phyloP scores from a whole-genome alignment of 2,888 invertebrate genomes.

The Cephus runcator region DNA sequence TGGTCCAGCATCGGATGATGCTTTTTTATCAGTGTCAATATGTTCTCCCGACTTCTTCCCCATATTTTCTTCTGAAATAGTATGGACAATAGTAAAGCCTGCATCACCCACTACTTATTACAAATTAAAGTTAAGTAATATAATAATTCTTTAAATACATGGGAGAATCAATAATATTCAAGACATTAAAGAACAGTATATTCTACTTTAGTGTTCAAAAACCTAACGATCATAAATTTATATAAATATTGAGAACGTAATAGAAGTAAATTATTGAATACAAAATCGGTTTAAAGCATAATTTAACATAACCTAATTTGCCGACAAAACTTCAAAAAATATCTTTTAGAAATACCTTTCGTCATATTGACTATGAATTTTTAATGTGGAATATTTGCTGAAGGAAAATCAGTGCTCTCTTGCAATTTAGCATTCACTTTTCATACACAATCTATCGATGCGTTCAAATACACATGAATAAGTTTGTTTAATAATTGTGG shows the following conservation, averaged over 20 bases:
- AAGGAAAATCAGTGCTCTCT: neutral
- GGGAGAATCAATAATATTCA: neutral
- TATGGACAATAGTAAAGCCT: neutral
- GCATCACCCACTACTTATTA: neutral
- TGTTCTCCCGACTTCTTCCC: constrained; percentile 55
- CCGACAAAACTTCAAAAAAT: constrained; percentile 6
- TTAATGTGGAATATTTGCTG: neutral
- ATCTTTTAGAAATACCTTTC: constrained; percentile 15
- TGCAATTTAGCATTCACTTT: neutral
- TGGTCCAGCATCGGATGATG: constrained; percentile 61
- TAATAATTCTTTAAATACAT: neutral
- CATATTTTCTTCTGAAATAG: constrained; percentile 44
- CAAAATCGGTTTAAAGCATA: neutral
- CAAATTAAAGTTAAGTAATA: neutral
- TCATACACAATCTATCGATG: neutral
- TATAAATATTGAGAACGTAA: neutral
- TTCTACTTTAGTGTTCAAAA: neutral
- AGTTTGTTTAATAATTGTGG: neutral
- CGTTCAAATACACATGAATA: neutral
- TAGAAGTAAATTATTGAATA: neutral
- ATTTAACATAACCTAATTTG: constrained; percentile 15
- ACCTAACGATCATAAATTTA: neutral
- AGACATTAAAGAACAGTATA: neutral
- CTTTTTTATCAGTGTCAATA: constrained; percentile 51
- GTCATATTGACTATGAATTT: constrained; percentile 9